phyloP scores from a whole-genome alignment of 2,888 invertebrate genomes.

The Agrotis ipsilon region DNA sequence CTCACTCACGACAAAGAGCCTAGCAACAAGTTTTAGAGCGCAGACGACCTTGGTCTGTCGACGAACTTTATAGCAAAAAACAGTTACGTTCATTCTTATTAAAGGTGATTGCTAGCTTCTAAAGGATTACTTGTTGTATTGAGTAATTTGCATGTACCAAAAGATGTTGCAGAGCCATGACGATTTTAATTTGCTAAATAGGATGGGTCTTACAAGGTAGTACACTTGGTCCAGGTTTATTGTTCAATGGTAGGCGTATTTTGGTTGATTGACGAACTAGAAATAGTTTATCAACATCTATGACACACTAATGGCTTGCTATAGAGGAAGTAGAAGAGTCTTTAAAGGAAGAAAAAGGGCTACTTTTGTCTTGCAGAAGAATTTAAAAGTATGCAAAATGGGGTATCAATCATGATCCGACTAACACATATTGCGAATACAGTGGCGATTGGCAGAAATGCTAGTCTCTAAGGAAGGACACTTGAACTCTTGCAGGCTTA shows the following conservation, averaged over 20 bases:
- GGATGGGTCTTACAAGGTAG: background rate
- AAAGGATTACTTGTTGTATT: background rate
- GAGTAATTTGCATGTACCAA: background rate
- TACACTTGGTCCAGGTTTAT: background rate
- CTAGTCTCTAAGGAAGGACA: too few species aligned
- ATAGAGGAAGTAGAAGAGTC: too few species aligned
- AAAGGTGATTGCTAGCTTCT: background rate
- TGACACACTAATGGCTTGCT: too few species aligned
- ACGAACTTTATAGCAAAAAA: slow-evolving; percentile 28
- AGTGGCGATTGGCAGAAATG: too few species aligned
- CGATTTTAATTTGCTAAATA: background rate
- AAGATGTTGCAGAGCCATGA: background rate
- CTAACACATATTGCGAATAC: too few species aligned
- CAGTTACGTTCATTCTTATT: background rate
- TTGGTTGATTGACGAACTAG: background rate
- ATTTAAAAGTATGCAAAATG: too few species aligned
- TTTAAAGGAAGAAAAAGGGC: too few species aligned
- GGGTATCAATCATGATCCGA: too few species aligned
- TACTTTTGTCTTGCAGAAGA: too few species aligned
- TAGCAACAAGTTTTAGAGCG: slow-evolving; percentile 51
- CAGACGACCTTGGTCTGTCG: slow-evolving; percentile 37
- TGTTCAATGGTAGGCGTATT: background rate
- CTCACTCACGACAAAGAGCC: slow-evolving; percentile 28
- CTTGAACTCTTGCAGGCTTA: too few species aligned
- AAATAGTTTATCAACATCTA: too few species aligned